phyloP scores from a whole-genome alignment of 2,888 invertebrate species.

The Teleogryllus oceanicus region DNA sequence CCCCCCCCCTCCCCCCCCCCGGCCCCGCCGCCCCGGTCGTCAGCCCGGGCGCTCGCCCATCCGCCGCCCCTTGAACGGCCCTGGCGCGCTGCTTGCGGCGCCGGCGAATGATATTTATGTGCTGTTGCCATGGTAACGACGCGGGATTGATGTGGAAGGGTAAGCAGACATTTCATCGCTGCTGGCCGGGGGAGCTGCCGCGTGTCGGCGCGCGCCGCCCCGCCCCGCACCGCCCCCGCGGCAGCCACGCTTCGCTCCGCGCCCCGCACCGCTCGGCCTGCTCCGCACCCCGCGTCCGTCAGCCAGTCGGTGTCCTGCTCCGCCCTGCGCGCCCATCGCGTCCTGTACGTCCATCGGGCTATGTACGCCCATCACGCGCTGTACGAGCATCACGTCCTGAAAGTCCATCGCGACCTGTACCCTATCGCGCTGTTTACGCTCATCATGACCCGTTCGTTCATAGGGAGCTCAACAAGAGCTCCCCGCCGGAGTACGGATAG shows the following conservation, averaged over 20 bases:
- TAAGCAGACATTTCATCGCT: conserved; percentile 26
- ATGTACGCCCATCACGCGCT: no score
- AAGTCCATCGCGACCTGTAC: no score
- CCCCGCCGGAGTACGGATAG: no score
- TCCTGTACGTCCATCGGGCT: no score
- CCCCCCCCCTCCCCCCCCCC: no score
- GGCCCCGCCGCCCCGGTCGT: no score
- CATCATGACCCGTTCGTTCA: no score
- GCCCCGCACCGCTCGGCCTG: neutral
- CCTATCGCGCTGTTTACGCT: no score
- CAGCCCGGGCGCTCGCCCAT: no score
- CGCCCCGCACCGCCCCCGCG: neutral
- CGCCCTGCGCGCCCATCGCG: neutral
- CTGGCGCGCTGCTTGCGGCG: conserved; percentile 3
- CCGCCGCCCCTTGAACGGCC: conserved; percentile 18
- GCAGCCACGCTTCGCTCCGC: neutral
- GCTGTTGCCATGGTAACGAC: conserved; percentile 28
- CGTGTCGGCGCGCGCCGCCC: neutral
- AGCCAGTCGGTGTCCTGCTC: neutral
- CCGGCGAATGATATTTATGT: conserved; percentile 30
- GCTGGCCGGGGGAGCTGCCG: neutral
- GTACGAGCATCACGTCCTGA: no score
- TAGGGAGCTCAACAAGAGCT: no score
- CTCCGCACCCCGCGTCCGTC: neutral
- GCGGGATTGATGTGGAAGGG: neutral